Evolutionary conservation across 2,113 vertebrate genomes (phyloP).

Genomic region (Cynocephalus volans): DNA sequence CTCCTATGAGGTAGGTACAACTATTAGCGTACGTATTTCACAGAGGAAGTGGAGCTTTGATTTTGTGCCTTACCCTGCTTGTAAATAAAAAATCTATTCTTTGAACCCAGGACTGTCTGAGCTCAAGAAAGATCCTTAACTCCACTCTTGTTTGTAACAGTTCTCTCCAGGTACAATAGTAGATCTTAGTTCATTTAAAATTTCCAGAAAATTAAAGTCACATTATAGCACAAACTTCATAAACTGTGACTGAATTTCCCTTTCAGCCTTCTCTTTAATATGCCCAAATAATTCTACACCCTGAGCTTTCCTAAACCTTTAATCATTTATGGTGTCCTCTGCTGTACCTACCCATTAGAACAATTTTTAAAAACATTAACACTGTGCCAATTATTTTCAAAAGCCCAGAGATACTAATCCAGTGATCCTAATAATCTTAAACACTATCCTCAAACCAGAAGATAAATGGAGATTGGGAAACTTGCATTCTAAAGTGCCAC

Average conservation of each 20-base stretch:
- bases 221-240: slow-evolving; percentile 56
- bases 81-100: slow-evolving; percentile 46
- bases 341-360: slow-evolving; percentile 79
- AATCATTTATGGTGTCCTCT: slow-evolving; percentile 72
- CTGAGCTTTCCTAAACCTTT: slow-evolving; percentile 72
- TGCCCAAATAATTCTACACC: slow-evolving; percentile 68
- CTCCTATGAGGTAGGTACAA: neutral
- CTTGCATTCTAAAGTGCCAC: slow-evolving; percentile 77
- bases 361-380: slow-evolving; percentile 81
- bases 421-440: slow-evolving; percentile 80
- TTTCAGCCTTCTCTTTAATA: slow-evolving; percentile 68
- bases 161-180: slow-evolving; percentile 16
- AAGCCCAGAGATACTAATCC: slow-evolving; percentile 81
- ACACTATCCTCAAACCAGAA: slow-evolving; percentile 73
- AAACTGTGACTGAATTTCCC: slow-evolving; percentile 47
- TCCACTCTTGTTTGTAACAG: slow-evolving; percentile 14
- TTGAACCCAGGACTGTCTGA: slow-evolving; percentile 19
- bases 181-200: slow-evolving; percentile 62
- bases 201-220: slow-evolving; percentile 60
- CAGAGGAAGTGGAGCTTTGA: neutral
- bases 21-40: slow-evolving; percentile 1
- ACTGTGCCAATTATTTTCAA: slow-evolving; percentile 82
- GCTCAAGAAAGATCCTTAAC: slow-evolving; percentile 53
- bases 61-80: neutral
- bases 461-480: slow-evolving; percentile 78